Conservation (phyloP, 2,797 vertebrate species). For the Spatula clypeata region DNA sequence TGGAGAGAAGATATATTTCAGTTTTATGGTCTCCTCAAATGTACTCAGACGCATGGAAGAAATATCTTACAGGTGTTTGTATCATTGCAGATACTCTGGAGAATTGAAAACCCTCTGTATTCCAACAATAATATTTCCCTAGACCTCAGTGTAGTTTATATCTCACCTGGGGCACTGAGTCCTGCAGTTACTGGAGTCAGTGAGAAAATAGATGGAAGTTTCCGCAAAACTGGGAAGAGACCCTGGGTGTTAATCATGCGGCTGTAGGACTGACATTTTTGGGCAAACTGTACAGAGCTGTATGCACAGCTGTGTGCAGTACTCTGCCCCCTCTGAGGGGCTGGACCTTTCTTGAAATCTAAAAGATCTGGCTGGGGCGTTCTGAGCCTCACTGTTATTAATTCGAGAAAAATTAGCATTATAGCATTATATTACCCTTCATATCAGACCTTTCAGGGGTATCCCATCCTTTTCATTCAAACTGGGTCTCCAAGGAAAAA, state of each 20-base stretch:
- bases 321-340: not conserved
- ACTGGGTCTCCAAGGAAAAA: constrained; percentile 51
- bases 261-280: not conserved
- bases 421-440: constrained; percentile 44
- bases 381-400: constrained; percentile 21
- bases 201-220: not conserved
- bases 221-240: not conserved
- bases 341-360: not conserved
- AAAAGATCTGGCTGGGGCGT: not conserved
- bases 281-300: not conserved
- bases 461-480: constrained; percentile 69
- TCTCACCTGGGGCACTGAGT: not conserved
- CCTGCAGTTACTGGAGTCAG: not conserved
- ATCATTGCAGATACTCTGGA: constrained; percentile 5
- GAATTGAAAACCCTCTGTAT: constrained; percentile 19
- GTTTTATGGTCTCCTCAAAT: constrained; percentile 49
- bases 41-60: constrained; percentile 34
- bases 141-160: not conserved
- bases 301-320: not conserved
- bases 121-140: constrained; percentile 23
- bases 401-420: constrained; percentile 39
- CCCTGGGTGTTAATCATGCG: not conserved
- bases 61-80: constrained; percentile 52
- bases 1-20: constrained; percentile 43
- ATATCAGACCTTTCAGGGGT: constrained; percentile 49